phyloP scores from a whole-genome alignment of 2,888 invertebrate genomes.

The Neria commutata region DNA sequence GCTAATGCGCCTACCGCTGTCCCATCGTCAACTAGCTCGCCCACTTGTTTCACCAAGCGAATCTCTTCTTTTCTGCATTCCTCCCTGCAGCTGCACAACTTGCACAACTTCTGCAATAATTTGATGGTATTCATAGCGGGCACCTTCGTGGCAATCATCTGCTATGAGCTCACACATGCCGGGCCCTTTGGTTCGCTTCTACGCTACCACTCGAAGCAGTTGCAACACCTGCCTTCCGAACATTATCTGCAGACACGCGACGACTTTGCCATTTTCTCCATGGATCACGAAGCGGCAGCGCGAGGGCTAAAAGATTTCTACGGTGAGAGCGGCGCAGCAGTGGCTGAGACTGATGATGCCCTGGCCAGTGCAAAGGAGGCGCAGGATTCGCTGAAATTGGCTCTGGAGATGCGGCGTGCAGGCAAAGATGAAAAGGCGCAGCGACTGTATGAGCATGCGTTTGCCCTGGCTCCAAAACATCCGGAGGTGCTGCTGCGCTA shows the following conservation, averaged over 20 bases:
- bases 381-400: conserved; percentile 81
- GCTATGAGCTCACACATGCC: conserved; percentile 40
- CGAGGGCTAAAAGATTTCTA: conserved; percentile 43
- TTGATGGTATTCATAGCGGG: conserved; percentile 47
- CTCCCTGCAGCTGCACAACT: background rate
- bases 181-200: conserved; percentile 19
- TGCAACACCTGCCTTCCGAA: conserved; percentile 53
- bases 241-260: conserved; percentile 57
- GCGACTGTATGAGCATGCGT: conserved; percentile 87
- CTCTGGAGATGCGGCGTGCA: conserved; percentile 79
- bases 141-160: conserved; percentile 43
- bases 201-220: conserved; percentile 36
- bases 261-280: conserved; percentile 54
- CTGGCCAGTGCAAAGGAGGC: conserved; percentile 74
- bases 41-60: background rate
- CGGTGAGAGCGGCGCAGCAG: conserved; percentile 42
- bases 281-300: conserved; percentile 19
- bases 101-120: conserved; percentile 20
- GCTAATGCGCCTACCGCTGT: no score
- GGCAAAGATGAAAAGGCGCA: conserved; percentile 87
- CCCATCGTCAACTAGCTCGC: background rate
- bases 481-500: conserved; percentile 91
- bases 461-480: conserved; percentile 88
- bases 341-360: conserved; percentile 39
- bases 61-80: background rate